phyloP scores from a whole-genome alignment of 2,888 invertebrate genomes.

The Miltochrista miniata region DNA sequence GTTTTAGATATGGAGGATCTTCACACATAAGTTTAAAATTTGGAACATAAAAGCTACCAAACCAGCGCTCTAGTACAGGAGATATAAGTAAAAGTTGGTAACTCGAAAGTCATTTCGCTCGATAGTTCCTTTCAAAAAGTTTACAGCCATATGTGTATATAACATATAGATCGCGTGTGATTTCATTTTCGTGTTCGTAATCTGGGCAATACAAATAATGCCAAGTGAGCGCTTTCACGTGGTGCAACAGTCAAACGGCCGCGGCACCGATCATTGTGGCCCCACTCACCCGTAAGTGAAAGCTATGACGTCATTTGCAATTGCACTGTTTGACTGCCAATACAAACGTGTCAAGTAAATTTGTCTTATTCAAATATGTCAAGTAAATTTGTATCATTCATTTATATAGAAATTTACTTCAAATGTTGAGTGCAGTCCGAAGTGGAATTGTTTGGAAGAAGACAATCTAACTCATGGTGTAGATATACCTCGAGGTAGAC shows the following conservation, averaged over 20 bases:
- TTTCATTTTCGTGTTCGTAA: slow-evolving; percentile 26
- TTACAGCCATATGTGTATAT: neutral
- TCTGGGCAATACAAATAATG: slow-evolving; percentile 44
- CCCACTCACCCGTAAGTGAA: slow-evolving; percentile 55
- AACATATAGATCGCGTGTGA: slow-evolving; percentile 18
- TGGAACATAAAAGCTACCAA: neutral
- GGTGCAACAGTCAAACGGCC: slow-evolving; percentile 46
- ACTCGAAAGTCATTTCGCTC: neutral
- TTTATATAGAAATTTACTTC: too few relatives aligned
- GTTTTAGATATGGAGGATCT: too few relatives aligned
- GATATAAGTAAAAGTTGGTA: neutral
- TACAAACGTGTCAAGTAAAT: neutral
- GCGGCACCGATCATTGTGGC: slow-evolving; percentile 28
- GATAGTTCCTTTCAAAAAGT: neutral
- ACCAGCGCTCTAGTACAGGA: neutral
- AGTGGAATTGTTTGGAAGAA: too few relatives aligned
- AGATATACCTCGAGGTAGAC: too few relatives aligned
- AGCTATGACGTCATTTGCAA: slow-evolving; percentile 63
- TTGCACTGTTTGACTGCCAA: slow-evolving; percentile 35
- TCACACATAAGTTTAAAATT: too few relatives aligned
- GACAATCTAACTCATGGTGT: too few relatives aligned
- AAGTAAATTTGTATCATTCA: too few relatives aligned
- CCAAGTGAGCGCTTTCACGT: slow-evolving; percentile 64
- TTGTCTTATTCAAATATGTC: neutral
- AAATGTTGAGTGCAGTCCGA: too few relatives aligned